Percentiles rank a stretch among this genome's conserved stretches.
phyloP scores from a whole-genome alignment of 2,888 invertebrate species.

The Mamestra brassicae region DNA sequence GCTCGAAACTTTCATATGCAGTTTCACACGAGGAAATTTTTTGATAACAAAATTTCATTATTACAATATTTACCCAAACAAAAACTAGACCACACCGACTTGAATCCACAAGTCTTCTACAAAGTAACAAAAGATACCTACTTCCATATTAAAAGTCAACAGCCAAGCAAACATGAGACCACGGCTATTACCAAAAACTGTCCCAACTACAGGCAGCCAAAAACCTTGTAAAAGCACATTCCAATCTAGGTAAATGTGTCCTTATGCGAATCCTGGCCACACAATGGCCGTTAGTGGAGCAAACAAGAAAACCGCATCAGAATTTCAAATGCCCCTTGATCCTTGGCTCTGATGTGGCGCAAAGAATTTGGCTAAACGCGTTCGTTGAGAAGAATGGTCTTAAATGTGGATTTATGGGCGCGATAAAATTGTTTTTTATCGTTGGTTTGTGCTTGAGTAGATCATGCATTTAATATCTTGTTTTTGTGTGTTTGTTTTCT shows the following conservation, averaged over 20 bases:
- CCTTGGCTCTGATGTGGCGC: constrained; percentile 66
- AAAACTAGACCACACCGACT: not conserved
- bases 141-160: constrained; percentile 10
- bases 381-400: constrained; percentile 63
- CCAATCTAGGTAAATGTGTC: constrained; percentile 62
- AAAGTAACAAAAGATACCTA: not conserved
- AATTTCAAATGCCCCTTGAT: constrained; percentile 77
- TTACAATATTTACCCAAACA: not conserved
- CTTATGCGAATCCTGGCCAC: constrained; percentile 37
- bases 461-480: constrained; percentile 20
- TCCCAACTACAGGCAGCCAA: constrained; percentile 18
- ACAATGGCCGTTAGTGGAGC: constrained; percentile 64
- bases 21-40: no score
- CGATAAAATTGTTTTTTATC: constrained; percentile 54
- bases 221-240: constrained; percentile 52
- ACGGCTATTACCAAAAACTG: constrained; percentile 5
- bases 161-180: constrained; percentile 7
- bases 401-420: constrained; percentile 59
- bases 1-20: no score
- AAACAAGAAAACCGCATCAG: constrained; percentile 79
- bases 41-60: no score
- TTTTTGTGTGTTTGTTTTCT: not conserved
- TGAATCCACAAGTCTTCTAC: not conserved
- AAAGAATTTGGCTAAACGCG: constrained; percentile 70
- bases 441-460: constrained; percentile 7